Evolutionary conservation across 2,888 invertebrate species (phyloP), one percentile per base, ranked within the genome.

Genomic region (Tetanocera ferruginea): DNA sequence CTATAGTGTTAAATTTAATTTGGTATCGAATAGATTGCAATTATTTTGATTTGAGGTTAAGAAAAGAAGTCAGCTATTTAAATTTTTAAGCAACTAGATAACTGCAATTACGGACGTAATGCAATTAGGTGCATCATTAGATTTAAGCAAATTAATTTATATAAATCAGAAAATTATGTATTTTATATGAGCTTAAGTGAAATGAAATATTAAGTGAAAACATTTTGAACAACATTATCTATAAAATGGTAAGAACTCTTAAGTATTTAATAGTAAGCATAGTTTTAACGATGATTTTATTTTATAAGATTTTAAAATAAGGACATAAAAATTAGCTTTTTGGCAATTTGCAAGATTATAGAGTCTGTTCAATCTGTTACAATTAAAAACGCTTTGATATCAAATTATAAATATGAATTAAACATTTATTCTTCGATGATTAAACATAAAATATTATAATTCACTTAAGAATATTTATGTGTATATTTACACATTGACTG

Each of bases 61-160:
- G 49, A 71, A 52, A 51, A 28, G 5, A 69, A 25, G 49, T 9
- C 8, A 19, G 9, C 43, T 71, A 37, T 57, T 19, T 23, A 72
- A 79, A 80, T 80, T 82, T 76, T 77, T 57, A 79, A 78, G 80
- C 77, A 79, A 69, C 69, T 80, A 81, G 80, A 77, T 64, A 79
- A 60, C 78, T 79, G 83, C 86, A 85, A 85, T 52, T 67, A n/a
- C n/a, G 78, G 70, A 76, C 64, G 73, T 23, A 64, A 74, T 85
- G 85, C 87, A 85, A 85, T 85, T 86, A 80, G 82, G 84, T 87
- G 86, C 87, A 81, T 82, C 85, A 84, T 34, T 34, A 31, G 28
- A 31, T 17, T 64, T 64, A 31, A 64, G 31, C 34, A 31, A 64
- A 64, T 28, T 64, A 17, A 64, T 25, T 64, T 25, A 60, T 9